A percentile compares a stretch with the other conserved stretches of the same genome.
Evolutionary conservation across 2,888 invertebrate genomes (phyloP).

Genomic region (Opisthograptis luteolata): DNA sequence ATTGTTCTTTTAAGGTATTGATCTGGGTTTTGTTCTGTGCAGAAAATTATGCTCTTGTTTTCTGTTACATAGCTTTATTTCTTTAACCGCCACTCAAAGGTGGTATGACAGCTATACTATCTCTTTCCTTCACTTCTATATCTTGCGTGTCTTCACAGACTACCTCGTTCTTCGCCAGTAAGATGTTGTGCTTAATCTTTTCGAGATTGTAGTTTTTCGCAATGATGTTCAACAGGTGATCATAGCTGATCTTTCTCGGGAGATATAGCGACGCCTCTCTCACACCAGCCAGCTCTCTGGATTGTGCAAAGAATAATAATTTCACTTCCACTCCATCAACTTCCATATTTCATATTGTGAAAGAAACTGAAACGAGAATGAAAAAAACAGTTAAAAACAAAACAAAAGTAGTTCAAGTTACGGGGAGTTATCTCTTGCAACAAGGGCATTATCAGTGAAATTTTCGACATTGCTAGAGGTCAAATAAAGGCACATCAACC

Average conservation of each 20-base stretch:
- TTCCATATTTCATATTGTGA: slow-evolving; percentile 69
- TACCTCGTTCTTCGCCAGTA: slow-evolving; percentile 93
- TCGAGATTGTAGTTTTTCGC: slow-evolving; percentile 86
- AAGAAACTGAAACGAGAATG: slow-evolving; percentile 1
- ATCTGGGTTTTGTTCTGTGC: slow-evolving; percentile 15
- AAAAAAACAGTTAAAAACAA: not conserved
- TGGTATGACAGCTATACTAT: slow-evolving; percentile 96
- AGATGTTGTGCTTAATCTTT: slow-evolving; percentile 87
- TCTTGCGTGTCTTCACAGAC: slow-evolving; percentile 85
- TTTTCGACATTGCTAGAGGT: too few relatives aligned
- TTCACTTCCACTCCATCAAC: slow-evolving; percentile 84
- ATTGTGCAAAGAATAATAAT: slow-evolving; percentile 95
- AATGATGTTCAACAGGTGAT: slow-evolving; percentile 85
- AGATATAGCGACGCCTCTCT: slow-evolving; percentile 82
- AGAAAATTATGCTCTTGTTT: not conserved
- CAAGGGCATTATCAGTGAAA: too few relatives aligned
- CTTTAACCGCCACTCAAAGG: slow-evolving; percentile 94
- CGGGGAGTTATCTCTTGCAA: too few relatives aligned
- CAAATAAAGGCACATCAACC: too few relatives aligned
- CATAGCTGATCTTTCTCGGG: slow-evolving; percentile 79
- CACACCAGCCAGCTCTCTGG: slow-evolving; percentile 91
- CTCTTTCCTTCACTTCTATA: slow-evolving; percentile 86
- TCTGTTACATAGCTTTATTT: not conserved
- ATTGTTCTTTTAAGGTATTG: not conserved
- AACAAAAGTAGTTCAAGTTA: too few relatives aligned